phyloP scores from a whole-genome alignment of 2,113 vertebrate species.

The Cheilinus undulatus region DNA sequence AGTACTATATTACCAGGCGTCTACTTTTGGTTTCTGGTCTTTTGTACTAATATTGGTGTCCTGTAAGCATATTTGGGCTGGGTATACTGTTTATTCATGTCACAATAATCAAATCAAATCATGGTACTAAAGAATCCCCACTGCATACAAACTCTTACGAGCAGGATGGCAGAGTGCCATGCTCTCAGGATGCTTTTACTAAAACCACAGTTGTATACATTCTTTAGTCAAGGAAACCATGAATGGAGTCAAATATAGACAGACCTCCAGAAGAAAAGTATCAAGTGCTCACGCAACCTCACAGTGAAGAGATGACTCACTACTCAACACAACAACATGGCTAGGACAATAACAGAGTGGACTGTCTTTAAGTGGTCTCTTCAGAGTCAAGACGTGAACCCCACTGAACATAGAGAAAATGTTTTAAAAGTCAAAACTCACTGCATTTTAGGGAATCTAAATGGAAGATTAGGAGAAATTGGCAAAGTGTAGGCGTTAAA shows the following conservation, averaged over 20 bases:
- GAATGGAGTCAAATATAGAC: neutral
- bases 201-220: neutral
- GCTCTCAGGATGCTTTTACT: neutral
- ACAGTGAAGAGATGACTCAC: slow-evolving; percentile 1
- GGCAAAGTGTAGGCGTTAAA: neutral
- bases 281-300: neutral
- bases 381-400: neutral
- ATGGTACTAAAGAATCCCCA: neutral
- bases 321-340: neutral
- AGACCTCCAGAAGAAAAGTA: neutral
- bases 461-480: neutral
- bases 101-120: too few relatives aligned
- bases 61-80: too few relatives aligned
- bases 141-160: too few relatives aligned
- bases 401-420: neutral
- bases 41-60: too few relatives aligned
- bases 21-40: too few relatives aligned
- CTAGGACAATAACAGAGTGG: neutral
- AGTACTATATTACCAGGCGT: too few relatives aligned
- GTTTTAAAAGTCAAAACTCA: neutral
- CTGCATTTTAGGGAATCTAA: too few relatives aligned
- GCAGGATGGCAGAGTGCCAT: neutral
- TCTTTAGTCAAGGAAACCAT: neutral
- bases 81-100: too few relatives aligned
- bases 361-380: neutral